Evolutionary conservation across 2,888 invertebrate species (phyloP), one percentile per base, ranked within the genome.

Genomic region (Ctenicera cuprea): DNA sequence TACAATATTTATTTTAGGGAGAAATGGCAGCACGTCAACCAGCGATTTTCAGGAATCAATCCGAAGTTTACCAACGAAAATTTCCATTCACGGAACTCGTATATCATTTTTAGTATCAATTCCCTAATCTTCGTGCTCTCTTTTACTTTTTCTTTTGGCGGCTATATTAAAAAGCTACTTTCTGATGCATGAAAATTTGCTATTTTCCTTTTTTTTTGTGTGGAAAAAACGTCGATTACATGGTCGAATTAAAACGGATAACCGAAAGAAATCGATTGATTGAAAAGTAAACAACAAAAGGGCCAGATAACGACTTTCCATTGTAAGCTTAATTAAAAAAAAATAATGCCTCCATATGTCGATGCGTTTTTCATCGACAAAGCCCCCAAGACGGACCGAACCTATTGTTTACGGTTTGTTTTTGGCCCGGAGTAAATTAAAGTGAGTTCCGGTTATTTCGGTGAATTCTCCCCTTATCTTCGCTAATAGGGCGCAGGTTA

Each of bases 401-500:
- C 50, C 11, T 14, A 50, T 69, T 69, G 61, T 61, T 67, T 66
- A 41, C 43, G 30, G 30, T 30, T 14, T 14, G 11, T 52, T 52
- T 52, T 52, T 22, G 16, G 54, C 12, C 12, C 4, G 16, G 11
- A 54, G 54, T 54, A 54, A 54, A 54, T 54, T 30, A 54, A 54
- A 54, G 59, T 38, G 38, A n/a, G 59, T 38, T 38, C 20, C 59
- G 59, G 38, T 22, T 37, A 20, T 59, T 59, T 59, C n/a, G 54
- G 54, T 12, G 38, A 18, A 38, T 38, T 59, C 33, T 37, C 57
- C 41, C 59, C 59, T 38, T 59, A 54, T 54, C 54, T 20, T 38
- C 59, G 33, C 37, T 61, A 52, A 69, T 69, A 37, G 69, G 37
- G 26, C 43, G 59, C 69, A 69, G 69, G 69, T 69, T 61, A 69